Evolutionary conservation across 1,140 invertebrate genomes (phyloP), one percentile per base, ranked within the genome.

Genomic region (Nasonia giraulti): DNA sequence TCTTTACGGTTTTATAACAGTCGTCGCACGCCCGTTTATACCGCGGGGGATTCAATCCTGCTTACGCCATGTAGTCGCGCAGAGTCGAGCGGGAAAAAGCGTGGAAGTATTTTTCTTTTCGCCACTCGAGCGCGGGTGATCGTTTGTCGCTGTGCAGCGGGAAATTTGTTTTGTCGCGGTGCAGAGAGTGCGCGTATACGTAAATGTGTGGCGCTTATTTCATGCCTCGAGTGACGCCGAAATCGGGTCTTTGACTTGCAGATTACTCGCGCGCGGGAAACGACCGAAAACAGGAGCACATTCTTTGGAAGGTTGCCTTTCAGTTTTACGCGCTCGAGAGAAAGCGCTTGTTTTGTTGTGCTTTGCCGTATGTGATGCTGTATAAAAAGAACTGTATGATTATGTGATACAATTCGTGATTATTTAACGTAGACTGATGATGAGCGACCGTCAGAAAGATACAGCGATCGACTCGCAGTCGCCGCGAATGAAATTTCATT

Each of bases 1-100:
- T 90, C 88, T 90, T 89, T 89, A 90, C 88, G 86, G 87, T 88
- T 88, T 90, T 89, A 89, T 90, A 90, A 90, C 83, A 85, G 87
- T 80, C 87, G 78, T 77, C 31, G 55, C 17, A 4, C 17, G 55
- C 6, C 17, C 17, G 20, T n/a, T 62, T n/a, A n/a, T 62, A n/a
- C 6, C 14, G 50, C 12, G 17, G 55, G 55, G 55, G 14, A 20
- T 62, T 62, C 55, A 6, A 62, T 62, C 55, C 55, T 62, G 55
- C 17, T 62, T 62, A 62, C 55, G 40, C 55, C 20, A 62, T n/a
- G 8, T 2, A 44, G 68, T 17, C 10, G 4, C 27, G 12, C 27
- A 55, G 27, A 78, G 76, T 44, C 40, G 40, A 10, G 40, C 79
- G 79, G 37, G 84, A 86, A 85, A 82, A 82, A 85, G 77, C 76